Evolutionary conservation across 2,888 invertebrate genomes (phyloP).

Genomic region (Gari tellinella): DNA sequence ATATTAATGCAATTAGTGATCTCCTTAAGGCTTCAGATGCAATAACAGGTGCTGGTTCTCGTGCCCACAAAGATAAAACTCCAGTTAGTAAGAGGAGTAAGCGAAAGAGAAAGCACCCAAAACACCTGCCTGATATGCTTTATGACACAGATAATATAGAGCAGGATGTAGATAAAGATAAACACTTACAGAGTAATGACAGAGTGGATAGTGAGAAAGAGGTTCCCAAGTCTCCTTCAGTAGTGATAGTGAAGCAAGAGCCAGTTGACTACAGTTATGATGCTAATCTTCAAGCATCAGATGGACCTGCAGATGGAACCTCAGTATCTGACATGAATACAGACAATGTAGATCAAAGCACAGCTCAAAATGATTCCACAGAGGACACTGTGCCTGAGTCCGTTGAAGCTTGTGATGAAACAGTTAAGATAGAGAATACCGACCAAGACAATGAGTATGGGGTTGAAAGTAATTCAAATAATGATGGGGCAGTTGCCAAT

Average conservation of each 20-base stretch:
- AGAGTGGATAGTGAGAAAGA: not conserved
- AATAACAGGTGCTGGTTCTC: constrained; percentile 8
- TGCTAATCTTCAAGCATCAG: not conserved
- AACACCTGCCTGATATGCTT: constrained; percentile 2
- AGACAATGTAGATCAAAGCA: too few species aligned
- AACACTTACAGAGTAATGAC: not conserved
- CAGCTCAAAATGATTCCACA: too few species aligned
- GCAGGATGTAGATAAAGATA: not conserved
- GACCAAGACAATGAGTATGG: too few species aligned
- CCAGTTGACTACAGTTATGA: constrained; percentile 14
- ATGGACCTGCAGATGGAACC: not conserved
- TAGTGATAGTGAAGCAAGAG: constrained; percentile 41
- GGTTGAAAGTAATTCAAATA: too few species aligned
- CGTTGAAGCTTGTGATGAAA: not conserved
- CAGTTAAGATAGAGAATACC: too few species aligned
- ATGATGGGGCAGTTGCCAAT: too few species aligned
- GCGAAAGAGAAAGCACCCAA: constrained; percentile 35
- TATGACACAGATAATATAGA: not conserved
- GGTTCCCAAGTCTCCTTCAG: not conserved
- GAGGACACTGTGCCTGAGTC: constrained; percentile 6
- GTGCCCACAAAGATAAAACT: not conserved
- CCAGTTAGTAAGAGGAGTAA: constrained; percentile 19
- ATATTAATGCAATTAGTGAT: constrained; percentile 38
- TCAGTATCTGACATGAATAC: too few species aligned
- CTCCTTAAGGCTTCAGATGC: constrained; percentile 36